Percentiles rank a stretch among this genome's conserved stretches.
phyloP scores from a whole-genome alignment of 2,113 vertebrate genomes.

The Rhynchomys soricoides region DNA sequence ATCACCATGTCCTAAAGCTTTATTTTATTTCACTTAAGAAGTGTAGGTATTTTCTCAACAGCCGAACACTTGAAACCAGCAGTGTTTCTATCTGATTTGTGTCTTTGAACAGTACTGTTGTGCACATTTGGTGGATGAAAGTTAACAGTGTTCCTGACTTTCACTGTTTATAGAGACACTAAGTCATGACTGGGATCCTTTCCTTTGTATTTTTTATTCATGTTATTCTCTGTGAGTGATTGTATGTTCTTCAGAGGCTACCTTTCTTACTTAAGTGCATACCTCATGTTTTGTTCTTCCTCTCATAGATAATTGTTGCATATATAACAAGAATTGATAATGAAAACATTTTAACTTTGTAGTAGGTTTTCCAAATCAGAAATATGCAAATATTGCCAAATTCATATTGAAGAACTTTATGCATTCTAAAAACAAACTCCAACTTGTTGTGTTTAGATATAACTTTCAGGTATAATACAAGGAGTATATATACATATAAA shows the following conservation, averaged over 20 bases:
- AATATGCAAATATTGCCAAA: not conserved
- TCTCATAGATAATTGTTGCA: not conserved
- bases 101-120: conserved; percentile 11
- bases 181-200: not conserved
- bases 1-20: not conserved
- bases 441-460: not conserved
- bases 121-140: not conserved
- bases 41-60: not conserved
- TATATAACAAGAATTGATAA: not conserved
- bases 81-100: conserved; percentile 21
- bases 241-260: no score
- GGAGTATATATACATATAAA: not conserved
- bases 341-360: not conserved
- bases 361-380: conserved; percentile 4
- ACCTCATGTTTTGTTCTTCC: not conserved
- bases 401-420: not conserved
- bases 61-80: not conserved
- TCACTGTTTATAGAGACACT: not conserved
- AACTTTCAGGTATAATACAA: not conserved
- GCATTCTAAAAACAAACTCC: not conserved
- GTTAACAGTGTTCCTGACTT: not conserved
- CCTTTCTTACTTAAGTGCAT: not conserved
- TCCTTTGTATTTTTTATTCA: not conserved
- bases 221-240: conserved; percentile 24
- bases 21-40: conserved; percentile 19